Evolutionary conservation across 2,113 vertebrate species (phyloP), one percentile per base, ranked within the genome.

Genomic region (Neofelis nebulosa): DNA sequence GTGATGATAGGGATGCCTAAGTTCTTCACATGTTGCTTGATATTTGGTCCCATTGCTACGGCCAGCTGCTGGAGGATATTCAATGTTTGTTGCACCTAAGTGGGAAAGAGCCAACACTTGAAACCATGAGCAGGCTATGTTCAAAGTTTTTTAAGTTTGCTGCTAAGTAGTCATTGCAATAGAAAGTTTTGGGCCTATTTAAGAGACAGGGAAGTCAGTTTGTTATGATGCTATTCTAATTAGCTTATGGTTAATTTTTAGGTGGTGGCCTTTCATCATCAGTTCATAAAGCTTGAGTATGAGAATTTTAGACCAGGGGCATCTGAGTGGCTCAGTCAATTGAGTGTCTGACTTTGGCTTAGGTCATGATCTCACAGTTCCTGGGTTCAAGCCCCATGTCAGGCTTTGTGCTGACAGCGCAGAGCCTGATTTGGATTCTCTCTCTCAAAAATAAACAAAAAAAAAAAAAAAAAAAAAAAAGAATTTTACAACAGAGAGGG

Each of bases 41-140:
- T 99, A 94, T 99, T 99, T 68, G 99, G 99, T 90, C 99, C 99
- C 99, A 99, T 99, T 27, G 99, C 99, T 55, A 98, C 98, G 69
- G 99, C 99, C 73, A 99, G 88, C 33, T 99, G 99, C 97, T 99
- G 99, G 78, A 99, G 99, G 93, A 99, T 99, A 45, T 91, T 99
- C 95, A 99, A 98, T 0, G 99, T 99, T 98, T 99, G 99, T 65
- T 99, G 99, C n/a, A 99, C 99, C 99, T 99, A 96, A 61, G 98
- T 50, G 21, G 27, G 41, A 48, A 93, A 95, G 36, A 65, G 55
- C 5, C 76, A 97, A 85, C 2, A 27, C 3, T 98, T 95, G 69
- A 97, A 88, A 86, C 3, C 68, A 3, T 14, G 73, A 31, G 18
- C 69, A 69, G 52, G 5, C 18, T 4, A 0, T 18, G 4, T 7